Percentiles rank a stretch among this genome's conserved stretches.
Evolutionary conservation across 2,797 vertebrate species (phyloP).

Genomic region (Pelobates cultripes): DNA sequence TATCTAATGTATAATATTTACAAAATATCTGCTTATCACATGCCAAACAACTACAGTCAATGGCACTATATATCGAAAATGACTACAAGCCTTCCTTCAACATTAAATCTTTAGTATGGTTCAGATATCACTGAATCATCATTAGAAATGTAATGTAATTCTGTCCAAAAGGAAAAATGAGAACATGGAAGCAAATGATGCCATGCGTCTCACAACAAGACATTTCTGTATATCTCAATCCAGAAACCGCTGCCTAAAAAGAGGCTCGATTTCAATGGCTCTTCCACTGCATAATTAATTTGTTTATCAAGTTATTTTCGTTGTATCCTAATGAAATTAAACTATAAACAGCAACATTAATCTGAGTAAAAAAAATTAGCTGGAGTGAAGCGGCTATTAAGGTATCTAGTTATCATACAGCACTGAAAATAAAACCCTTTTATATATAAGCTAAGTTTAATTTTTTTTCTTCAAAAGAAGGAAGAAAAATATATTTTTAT

Average conservation of each 20-base stretch:
- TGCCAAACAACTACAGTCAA: not conserved
- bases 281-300: not conserved
- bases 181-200: not conserved
- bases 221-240: not conserved
- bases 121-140: not conserved
- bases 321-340: not conserved
- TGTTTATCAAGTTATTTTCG: constrained; percentile 1
- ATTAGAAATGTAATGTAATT: not conserved
- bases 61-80: not conserved
- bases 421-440: not conserved
- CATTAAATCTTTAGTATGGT: not conserved
- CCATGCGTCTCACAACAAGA: not conserved
- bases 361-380: not conserved
- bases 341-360: not conserved
- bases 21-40: too few species aligned
- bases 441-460: not conserved
- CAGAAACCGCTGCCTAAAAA: not conserved
- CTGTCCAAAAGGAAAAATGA: not conserved
- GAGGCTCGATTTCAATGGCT: not conserved
- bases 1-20: not conserved
- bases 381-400: not conserved
- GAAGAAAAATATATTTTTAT: not conserved
- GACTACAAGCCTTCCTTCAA: not conserved
- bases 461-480: not conserved
- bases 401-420: not conserved